Conservation (phyloP, 1,140 invertebrate species). For the Galendromus occidentalis region DNA sequence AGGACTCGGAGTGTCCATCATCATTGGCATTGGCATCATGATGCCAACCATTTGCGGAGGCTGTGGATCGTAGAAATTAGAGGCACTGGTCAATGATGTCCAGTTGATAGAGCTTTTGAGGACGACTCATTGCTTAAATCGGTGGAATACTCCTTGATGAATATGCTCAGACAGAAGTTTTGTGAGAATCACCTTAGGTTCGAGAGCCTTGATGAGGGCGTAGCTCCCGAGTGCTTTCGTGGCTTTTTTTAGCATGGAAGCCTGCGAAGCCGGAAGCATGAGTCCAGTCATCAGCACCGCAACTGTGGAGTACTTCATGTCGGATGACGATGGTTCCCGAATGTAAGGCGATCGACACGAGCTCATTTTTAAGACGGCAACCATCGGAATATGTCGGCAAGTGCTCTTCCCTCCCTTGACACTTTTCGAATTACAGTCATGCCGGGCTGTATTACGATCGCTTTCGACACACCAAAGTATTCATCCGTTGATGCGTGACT, state of each 20-base stretch:
- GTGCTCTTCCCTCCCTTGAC: too few relatives aligned
- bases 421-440: too few relatives aligned
- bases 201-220: not conserved
- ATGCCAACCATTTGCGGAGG: conserved; percentile 4
- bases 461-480: too few relatives aligned
- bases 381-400: too few relatives aligned
- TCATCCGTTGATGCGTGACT: too few relatives aligned
- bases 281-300: not conserved
- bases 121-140: not conserved
- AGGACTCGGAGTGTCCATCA: not conserved
- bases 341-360: too few relatives aligned
- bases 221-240: not conserved
- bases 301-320: not conserved
- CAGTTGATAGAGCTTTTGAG: too few relatives aligned
- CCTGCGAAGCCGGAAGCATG: not conserved
- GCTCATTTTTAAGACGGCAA: too few relatives aligned
- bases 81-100: too few relatives aligned
- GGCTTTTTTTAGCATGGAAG: not conserved
- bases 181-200: not conserved
- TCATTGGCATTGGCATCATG: conserved; percentile 10
- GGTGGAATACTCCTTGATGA: not conserved
- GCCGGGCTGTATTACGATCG: too few relatives aligned
- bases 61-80: not conserved
- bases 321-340: not conserved
- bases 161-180: not conserved